Percentiles rank a stretch among this genome's conserved stretches.
Evolutionary conservation across 2,113 vertebrate genomes (phyloP).

Genomic region (Notothenia rossii): DNA sequence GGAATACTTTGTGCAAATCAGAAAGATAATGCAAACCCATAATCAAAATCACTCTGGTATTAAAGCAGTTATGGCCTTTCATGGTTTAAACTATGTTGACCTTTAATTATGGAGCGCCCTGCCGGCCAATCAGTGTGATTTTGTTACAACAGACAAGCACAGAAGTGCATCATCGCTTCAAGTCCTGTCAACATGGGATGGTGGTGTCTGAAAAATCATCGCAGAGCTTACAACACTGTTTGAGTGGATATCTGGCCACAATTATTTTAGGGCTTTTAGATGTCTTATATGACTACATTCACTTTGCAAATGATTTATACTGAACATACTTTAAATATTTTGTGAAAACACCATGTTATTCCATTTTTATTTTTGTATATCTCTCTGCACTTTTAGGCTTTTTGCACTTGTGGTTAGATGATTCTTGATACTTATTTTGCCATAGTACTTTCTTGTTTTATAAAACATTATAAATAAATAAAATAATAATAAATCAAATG

Average conservation of each 20-base stretch:
- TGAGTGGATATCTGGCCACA: background rate
- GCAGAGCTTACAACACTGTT: conserved; percentile 8
- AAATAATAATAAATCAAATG: too few species aligned
- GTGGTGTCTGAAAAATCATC: conserved; percentile 1
- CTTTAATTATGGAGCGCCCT: conserved; percentile 50
- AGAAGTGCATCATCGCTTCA: conserved; percentile 1
- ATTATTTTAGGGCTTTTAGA: background rate
- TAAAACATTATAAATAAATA: too few species aligned
- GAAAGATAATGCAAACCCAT: background rate
- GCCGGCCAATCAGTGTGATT: conserved; percentile 32
- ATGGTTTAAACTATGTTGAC: conserved; percentile 38
- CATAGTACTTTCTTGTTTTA: too few species aligned
- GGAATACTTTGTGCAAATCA: background rate
- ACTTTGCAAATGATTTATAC: too few species aligned
- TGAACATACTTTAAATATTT: too few species aligned
- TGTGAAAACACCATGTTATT: too few species aligned
- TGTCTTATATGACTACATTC: background rate
- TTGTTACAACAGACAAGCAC: conserved; percentile 16
- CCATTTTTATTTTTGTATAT: too few species aligned
- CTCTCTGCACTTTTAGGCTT: too few species aligned
- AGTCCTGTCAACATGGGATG: background rate
- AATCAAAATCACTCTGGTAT: conserved; percentile 30
- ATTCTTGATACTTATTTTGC: too few species aligned
- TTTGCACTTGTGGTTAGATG: too few species aligned
- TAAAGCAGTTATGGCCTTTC: conserved; percentile 36